Conservation (phyloP, 2,113 vertebrate genomes). For the Polyodon spathula region DNA sequence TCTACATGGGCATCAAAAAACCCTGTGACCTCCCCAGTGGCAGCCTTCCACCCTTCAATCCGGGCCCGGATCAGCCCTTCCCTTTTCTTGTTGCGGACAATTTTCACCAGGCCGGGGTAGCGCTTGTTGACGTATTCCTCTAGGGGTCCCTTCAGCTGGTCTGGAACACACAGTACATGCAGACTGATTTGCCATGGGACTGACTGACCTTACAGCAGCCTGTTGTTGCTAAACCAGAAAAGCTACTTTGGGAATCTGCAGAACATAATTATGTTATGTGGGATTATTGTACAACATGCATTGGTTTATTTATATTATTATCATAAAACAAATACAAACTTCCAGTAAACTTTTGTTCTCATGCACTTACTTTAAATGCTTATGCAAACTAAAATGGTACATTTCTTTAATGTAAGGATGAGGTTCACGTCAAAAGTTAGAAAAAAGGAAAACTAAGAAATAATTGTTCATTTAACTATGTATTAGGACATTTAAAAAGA, state of each 20-base stretch:
- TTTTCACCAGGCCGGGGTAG: constrained; percentile 88
- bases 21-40: constrained; percentile 80
- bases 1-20: constrained; percentile 97
- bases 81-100: constrained; percentile 87
- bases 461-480: no score
- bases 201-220: no score
- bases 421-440: no score
- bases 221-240: no score
- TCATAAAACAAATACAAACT: no score
- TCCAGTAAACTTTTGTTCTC: no score
- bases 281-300: constrained; percentile 87
- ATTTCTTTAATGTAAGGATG: no score
- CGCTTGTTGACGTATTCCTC: constrained; percentile 93
- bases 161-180: constrained; percentile 41
- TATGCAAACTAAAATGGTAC: no score
- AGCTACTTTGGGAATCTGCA: constrained; percentile 88
- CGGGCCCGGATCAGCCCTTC: constrained; percentile 91
- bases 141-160: constrained; percentile 83
- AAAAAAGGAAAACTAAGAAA: no score
- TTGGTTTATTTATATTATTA: no score
- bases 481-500: no score
- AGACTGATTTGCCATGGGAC: neutral
- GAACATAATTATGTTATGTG: constrained; percentile 76
- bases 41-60: constrained; percentile 91
- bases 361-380: no score